Evolutionary conservation across 2,113 vertebrate species (phyloP).

Genomic region (Gymnorhina tibicen): DNA sequence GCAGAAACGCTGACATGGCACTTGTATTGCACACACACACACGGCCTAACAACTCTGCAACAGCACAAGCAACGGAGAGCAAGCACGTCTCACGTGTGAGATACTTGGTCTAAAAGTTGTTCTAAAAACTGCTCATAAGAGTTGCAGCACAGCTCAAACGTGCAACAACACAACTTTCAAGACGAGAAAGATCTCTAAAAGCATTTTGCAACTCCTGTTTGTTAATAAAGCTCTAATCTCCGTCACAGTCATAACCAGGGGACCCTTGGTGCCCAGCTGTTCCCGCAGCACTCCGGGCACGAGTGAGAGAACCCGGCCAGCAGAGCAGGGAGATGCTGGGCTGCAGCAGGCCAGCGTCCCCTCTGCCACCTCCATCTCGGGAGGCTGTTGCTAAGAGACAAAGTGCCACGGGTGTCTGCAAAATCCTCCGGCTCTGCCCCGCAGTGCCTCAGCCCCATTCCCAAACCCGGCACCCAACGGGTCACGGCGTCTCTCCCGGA

Average conservation of each 20-base stretch:
- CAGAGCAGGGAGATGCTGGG: not conserved
- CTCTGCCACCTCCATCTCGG: not conserved
- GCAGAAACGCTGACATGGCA: not conserved
- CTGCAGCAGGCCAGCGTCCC: not conserved
- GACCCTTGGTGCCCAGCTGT: not conserved
- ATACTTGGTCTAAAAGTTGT: rapidly evolving
- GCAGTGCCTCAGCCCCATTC: not conserved
- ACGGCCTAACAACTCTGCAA: not conserved
- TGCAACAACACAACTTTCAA: rapidly evolving
- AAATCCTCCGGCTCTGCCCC: not conserved
- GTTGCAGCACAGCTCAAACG: not conserved
- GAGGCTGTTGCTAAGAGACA: constrained; percentile 32
- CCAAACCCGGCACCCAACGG: not conserved
- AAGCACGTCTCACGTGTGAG: not conserved
- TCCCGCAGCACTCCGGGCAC: rapidly evolving
- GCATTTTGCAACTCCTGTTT: not conserved
- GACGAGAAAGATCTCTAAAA: not conserved
- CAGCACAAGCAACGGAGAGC: not conserved
- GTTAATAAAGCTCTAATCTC: not conserved
- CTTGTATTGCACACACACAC: not conserved
- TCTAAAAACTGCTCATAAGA: not conserved
- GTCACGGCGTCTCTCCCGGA: not conserved
- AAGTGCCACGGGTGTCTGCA: not conserved
- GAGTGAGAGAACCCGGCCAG: rapidly evolving
- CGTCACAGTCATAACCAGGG: not conserved